Evolutionary conservation across 2,113 vertebrate genomes (phyloP).

Genomic region (Cinclus cinclus): DNA sequence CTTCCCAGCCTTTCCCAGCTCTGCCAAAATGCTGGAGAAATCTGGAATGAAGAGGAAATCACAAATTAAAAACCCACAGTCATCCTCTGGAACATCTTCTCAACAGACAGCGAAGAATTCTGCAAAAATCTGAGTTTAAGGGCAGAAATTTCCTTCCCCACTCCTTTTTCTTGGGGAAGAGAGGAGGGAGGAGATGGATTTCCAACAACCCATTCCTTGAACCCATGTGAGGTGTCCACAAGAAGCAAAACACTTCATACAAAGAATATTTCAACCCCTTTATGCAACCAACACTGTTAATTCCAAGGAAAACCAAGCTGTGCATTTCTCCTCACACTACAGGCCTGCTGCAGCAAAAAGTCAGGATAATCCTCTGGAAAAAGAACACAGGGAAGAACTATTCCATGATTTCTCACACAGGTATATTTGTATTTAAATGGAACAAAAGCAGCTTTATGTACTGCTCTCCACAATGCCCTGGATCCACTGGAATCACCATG

Average conservation of each 20-base stretch:
- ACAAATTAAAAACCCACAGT: neutral
- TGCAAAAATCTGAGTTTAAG: neutral
- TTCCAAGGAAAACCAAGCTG: neutral
- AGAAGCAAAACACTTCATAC: neutral
- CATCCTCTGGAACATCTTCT: neutral
- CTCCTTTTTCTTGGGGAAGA: neutral
- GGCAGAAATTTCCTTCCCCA: neutral
- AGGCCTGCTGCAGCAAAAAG: neutral
- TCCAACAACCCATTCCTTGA: neutral
- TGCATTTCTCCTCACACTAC: neutral
- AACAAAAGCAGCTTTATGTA: neutral
- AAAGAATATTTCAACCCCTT: neutral
- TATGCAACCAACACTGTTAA: rapidly evolving
- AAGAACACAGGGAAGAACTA: neutral
- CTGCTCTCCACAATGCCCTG: neutral
- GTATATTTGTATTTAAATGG: rapidly evolving
- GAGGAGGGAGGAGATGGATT: neutral
- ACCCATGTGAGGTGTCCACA: rapidly evolving
- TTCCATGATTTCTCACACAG: neutral
- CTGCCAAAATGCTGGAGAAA: neutral
- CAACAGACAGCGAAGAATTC: neutral
- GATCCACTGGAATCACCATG: neutral
- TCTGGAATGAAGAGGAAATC: neutral
- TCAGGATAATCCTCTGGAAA: neutral
- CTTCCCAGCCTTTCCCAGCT: neutral